Evolutionary conservation across 2,797 vertebrate genomes (phyloP).

Genomic region (Eupleurogrammus muticus): DNA sequence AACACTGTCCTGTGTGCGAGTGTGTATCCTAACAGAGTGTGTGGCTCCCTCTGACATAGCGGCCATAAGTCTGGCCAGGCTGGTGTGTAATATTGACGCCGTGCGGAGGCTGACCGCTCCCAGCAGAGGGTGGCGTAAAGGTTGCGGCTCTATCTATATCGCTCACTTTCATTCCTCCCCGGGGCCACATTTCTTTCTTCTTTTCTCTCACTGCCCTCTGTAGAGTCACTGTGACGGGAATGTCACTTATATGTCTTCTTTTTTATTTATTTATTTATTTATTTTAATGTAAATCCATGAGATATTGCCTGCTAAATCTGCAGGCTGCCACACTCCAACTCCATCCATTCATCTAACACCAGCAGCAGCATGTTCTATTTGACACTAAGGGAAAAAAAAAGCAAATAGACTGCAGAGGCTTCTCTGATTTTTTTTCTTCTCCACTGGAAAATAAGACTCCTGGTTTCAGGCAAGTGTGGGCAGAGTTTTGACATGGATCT

Average conservation of each 20-base stretch:
- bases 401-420: constrained; percentile 20
- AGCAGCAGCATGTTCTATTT: constrained; percentile 38
- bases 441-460: constrained; percentile 21
- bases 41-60: constrained; percentile 26
- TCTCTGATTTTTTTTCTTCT: constrained; percentile 42
- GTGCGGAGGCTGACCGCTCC: constrained; percentile 50
- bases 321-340: constrained; percentile 39
- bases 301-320: constrained; percentile 45
- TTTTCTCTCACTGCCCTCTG: constrained; percentile 20
- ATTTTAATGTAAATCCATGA: constrained; percentile 35
- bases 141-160: constrained; percentile 64
- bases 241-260: constrained; percentile 33
- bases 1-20: neutral
- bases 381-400: constrained; percentile 43
- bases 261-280: constrained; percentile 11
- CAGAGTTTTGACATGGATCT: constrained; percentile 31
- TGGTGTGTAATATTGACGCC: constrained; percentile 68
- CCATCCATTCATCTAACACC: constrained; percentile 42
- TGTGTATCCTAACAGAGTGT: neutral
- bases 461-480: constrained; percentile 32
- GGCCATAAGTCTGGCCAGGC: constrained; percentile 43
- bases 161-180: constrained; percentile 47
- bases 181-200: constrained; percentile 39
- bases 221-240: constrained; percentile 41
- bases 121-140: constrained; percentile 61